Percentiles rank a stretch among this genome's conserved stretches.
phyloP scores from a whole-genome alignment of 2,113 vertebrate genomes.

The Campylomormyrus numenius region DNA sequence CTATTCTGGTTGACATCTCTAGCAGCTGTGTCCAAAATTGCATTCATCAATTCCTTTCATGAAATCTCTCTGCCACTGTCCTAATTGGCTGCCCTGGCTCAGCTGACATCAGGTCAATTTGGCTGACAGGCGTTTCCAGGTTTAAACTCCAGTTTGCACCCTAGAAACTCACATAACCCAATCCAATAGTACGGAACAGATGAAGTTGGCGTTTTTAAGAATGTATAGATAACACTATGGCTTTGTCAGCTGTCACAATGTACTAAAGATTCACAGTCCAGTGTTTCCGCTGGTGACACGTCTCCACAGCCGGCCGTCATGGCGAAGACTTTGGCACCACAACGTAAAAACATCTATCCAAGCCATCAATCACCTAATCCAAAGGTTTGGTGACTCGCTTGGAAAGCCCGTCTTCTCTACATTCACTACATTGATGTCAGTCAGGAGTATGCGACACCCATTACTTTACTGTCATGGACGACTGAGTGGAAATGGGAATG shows the following conservation, averaged over 20 bases:
- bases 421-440: too few relatives aligned
- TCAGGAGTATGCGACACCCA: too few relatives aligned
- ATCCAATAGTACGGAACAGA: not conserved
- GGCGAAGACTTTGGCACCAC: not conserved
- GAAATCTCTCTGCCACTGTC: not conserved
- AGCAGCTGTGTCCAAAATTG: not conserved
- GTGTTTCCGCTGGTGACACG: not conserved
- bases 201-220: not conserved
- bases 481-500: too few relatives aligned
- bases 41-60: not conserved
- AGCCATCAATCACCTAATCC: not conserved
- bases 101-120: slow-evolving; percentile 4
- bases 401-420: not conserved
- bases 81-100: not conserved
- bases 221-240: not conserved
- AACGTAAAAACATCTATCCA: not conserved
- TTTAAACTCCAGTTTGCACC: not conserved
- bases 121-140: not conserved
- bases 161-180: not conserved
- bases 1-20: not conserved
- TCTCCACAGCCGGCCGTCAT: not conserved
- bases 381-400: not conserved
- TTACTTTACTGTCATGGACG: too few relatives aligned
- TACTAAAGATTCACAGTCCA: not conserved
- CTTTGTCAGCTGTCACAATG: not conserved